A percentile compares a stretch with the other conserved stretches of the same genome.
Evolutionary conservation across 2,113 vertebrate genomes (phyloP).

Genomic region (Struthio camelus): DNA sequence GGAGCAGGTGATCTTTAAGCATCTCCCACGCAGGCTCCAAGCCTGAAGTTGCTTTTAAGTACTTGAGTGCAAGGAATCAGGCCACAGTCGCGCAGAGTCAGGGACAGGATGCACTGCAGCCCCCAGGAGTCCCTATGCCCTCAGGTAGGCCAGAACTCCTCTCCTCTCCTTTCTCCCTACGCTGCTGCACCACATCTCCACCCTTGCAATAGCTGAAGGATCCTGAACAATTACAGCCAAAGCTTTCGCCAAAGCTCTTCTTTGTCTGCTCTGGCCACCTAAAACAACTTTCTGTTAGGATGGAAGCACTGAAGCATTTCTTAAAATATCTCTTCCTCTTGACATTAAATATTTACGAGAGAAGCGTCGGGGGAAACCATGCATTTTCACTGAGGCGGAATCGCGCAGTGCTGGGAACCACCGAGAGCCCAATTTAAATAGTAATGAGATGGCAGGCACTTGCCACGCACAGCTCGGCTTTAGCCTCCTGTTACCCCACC

Average conservation of each 20-base stretch:
- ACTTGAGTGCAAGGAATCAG: background rate
- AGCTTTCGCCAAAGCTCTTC: background rate
- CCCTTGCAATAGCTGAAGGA: background rate
- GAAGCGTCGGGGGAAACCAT: background rate
- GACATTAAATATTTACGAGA: conserved; percentile 38
- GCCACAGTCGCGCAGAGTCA: background rate
- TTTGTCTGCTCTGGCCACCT: background rate
- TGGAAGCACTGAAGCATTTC: background rate
- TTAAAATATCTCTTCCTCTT: conserved; percentile 23
- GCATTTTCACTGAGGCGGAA: background rate
- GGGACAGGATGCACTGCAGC: background rate
- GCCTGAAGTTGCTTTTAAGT: background rate
- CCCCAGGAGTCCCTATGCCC: background rate
- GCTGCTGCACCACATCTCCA: background rate
- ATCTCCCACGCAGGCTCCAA: background rate
- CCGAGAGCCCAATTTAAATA: background rate
- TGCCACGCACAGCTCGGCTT: background rate
- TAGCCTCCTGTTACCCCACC: background rate
- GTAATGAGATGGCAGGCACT: background rate
- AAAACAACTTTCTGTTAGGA: background rate
- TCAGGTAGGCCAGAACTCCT: background rate
- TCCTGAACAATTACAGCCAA: conserved; percentile 7
- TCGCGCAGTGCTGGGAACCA: background rate
- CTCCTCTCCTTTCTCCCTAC: background rate
- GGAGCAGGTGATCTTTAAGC: background rate